phyloP scores from a whole-genome alignment of 2,113 vertebrate species.

The Corydoras sp. region DNA sequence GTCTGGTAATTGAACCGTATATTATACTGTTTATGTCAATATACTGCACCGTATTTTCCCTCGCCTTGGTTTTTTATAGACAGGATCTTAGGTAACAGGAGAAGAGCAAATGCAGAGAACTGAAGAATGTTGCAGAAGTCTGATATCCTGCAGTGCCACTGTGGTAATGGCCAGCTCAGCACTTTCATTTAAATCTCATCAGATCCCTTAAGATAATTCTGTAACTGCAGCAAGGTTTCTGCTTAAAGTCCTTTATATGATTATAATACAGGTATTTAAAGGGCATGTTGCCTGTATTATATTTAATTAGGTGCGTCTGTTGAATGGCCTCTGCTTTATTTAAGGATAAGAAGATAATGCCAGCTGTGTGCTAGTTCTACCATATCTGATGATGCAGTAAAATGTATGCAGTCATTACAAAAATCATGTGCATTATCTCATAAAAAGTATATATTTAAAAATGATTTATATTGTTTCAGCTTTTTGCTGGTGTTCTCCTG shows the following conservation, averaged over 20 bases:
- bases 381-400: not conserved
- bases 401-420: not conserved
- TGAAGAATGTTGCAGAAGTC: slow-evolving; percentile 8
- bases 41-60: slow-evolving; percentile 7
- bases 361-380: not conserved
- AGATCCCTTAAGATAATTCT: slow-evolving; percentile 19
- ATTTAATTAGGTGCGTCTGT: slow-evolving; percentile 9
- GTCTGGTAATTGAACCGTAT: not conserved
- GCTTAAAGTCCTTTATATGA: not conserved
- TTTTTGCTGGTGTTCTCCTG: slow-evolving; percentile 79
- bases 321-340: not conserved
- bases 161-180: slow-evolving; percentile 25
- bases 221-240: slow-evolving; percentile 20
- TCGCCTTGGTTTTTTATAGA: not conserved
- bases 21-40: slow-evolving; percentile 25
- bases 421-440: not conserved
- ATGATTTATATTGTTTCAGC: slow-evolving; percentile 55
- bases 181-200: slow-evolving; percentile 17
- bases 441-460: not conserved
- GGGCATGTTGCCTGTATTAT: not conserved
- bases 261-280: slow-evolving; percentile 19
- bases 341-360: not conserved
- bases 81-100: not conserved
- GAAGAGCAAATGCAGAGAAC: slow-evolving; percentile 1
- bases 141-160: slow-evolving; percentile 14